Evolutionary conservation across 2,888 invertebrate genomes (phyloP).

Genomic region (Alviniconcha strummeri): DNA sequence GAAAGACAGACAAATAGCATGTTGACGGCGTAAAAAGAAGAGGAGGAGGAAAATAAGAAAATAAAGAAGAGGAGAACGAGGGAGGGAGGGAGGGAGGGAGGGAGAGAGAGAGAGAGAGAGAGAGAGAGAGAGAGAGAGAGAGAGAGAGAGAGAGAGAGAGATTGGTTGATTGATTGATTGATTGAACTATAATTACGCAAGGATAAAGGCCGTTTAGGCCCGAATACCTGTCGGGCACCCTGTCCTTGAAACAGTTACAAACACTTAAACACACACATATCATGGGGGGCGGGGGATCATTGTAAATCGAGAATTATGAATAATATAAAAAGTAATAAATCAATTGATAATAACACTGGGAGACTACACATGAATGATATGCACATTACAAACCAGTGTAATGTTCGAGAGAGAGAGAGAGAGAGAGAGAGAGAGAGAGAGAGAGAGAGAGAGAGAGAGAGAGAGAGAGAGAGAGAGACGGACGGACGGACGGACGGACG

Average conservation of each 20-base stretch:
- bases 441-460: conserved; percentile 7
- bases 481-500: conserved; percentile 6
- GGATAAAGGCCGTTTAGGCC: too few species aligned
- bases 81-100: neutral
- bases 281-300: too few species aligned
- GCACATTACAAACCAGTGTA: too few species aligned
- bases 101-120: conserved; percentile 15
- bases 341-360: too few species aligned
- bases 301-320: too few species aligned
- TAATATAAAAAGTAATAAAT: too few species aligned
- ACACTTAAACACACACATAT: neutral
- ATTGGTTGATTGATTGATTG: too few species aligned
- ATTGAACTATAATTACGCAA: too few species aligned
- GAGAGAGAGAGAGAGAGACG: conserved; percentile 21
- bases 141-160: conserved; percentile 11
- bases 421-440: neutral
- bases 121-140: conserved; percentile 27
- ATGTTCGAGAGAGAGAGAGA: conserved; percentile 13
- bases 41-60: neutral
- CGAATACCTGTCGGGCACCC: neutral
- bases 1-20: too few species aligned
- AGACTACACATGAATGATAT: too few species aligned
- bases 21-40: neutral
- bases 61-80: neutral
- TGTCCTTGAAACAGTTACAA: neutral